phyloP scores from a whole-genome alignment of 1,140 invertebrate species.

The Vanessa tameamea region DNA sequence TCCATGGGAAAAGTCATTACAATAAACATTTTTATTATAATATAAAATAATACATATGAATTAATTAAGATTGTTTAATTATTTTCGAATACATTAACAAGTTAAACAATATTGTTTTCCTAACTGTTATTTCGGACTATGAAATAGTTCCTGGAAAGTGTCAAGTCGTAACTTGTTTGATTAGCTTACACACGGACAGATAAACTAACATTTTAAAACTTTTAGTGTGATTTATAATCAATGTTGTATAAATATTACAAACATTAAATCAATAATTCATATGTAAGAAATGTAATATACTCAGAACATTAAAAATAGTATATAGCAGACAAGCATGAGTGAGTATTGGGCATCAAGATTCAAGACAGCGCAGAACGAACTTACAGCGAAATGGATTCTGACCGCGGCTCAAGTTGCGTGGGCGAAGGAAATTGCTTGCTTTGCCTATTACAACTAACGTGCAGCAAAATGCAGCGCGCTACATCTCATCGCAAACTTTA shows the following conservation, averaged over 20 bases:
- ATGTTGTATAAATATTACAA: not conserved
- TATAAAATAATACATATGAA: no score
- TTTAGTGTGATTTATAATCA: no score
- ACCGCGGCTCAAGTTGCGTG: constrained; percentile 44
- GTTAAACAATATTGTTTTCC: no score
- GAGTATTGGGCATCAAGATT: constrained; percentile 27
- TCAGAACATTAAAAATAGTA: not conserved
- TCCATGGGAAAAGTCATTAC: no score
- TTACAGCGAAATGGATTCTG: constrained; percentile 46
- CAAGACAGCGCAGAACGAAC: constrained; percentile 36
- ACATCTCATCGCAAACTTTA: constrained; percentile 25
- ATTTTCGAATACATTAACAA: no score
- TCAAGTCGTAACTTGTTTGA: no score
- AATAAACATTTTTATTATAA: no score
- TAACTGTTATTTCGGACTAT: no score
- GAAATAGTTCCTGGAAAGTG: no score
- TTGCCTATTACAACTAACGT: constrained; percentile 45
- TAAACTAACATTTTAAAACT: no score
- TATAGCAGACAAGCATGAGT: not conserved
- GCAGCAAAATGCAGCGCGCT: constrained; percentile 39
- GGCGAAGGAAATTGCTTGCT: constrained; percentile 43
- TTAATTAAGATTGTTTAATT: no score
- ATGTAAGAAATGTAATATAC: not conserved
- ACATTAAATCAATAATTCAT: not conserved
- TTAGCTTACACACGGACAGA: no score